Base-by-base conservation (phyloP, 2,113 vertebrate species). In the Pica pica region DNA sequence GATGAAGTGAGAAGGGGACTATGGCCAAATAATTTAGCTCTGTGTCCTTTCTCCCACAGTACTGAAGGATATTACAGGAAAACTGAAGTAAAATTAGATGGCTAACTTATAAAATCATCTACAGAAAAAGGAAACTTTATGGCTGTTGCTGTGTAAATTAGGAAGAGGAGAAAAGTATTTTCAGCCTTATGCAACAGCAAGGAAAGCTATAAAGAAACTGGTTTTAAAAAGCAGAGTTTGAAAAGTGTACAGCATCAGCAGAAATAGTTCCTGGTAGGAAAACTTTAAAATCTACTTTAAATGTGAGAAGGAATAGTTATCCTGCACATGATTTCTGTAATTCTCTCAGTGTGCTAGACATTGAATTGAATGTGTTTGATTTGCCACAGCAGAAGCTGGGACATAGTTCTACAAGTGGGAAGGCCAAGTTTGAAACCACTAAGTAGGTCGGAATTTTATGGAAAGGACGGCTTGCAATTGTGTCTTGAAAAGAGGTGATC, bases 401-500 rank as follows among this genome's bases (percentile, higher is more conserved):
- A 94, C 14, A 16, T 59, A 92, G 87, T 89, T 82, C n/a, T 87
- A 46, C 52, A 81, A 92, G 41, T 91, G 55, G 81, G 85, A 94
- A 93, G 61, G 70, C 83, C 81, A 89, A 93, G 69, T 95, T 92
- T 74, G 87, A 93, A 96, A 88, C 69, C 80, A 78, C 60, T 60
- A 64, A 85, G 41, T 83, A 57, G 49, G 31, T 35, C 19, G 33
- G 57, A 91, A 69, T 87, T 69, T 90, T 94, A 30, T 92, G 69
- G 42, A 79, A 92, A 87, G 47, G 56, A 33, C 10, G 1, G 63
- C 75, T 93, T 91, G 87, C 26, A 79, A 64, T 82, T 7, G 9
- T 83, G 65, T 93, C 79, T 93, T 97, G 83, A 87, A 83, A 94
- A 91, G 86, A 92, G 47, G 8, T 63, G 65, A 33, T 3, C 7